These are phyloP conservation scores for Omphaloscelis lunosa DNA, from an alignment of 2,888 invertebrate species.

Conservation along the genomic window DNA sequence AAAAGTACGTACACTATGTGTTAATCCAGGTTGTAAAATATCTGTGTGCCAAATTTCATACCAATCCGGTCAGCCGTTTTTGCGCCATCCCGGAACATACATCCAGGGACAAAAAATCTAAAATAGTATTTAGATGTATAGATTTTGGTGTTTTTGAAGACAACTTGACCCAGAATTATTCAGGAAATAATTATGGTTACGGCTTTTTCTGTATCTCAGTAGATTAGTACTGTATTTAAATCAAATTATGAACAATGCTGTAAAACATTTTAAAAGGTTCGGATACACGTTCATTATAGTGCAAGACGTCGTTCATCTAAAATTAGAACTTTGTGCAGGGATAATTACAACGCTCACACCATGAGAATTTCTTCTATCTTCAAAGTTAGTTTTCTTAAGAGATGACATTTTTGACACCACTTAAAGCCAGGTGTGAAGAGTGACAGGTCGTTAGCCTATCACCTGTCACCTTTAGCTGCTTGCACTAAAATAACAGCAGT, in stretches of 20 bases:
- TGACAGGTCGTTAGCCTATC: slow-evolving; percentile 56
- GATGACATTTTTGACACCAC: slow-evolving; percentile 61
- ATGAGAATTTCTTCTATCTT: slow-evolving; percentile 24
- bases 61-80: too few relatives aligned
- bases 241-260: background rate
- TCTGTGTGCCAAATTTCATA: too few relatives aligned
- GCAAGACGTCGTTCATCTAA: slow-evolving; percentile 9
- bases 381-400: slow-evolving; percentile 30
- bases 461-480: slow-evolving; percentile 44
- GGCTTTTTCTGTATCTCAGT: background rate
- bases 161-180: background rate
- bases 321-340: slow-evolving; percentile 31
- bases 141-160: background rate
- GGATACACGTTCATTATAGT: slow-evolving; percentile 20
- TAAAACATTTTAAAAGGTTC: background rate
- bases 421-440: slow-evolving; percentile 48
- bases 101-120: too few relatives aligned
- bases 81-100: too few relatives aligned
- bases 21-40: too few relatives aligned
- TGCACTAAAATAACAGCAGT: slow-evolving; percentile 35
- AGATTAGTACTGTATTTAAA: too few relatives aligned
- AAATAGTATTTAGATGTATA: too few relatives aligned
- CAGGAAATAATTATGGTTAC: background rate
- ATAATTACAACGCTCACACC: slow-evolving; percentile 27
- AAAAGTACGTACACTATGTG: too few relatives aligned